A percentile compares a stretch with the other conserved stretches of the same genome.
phyloP scores from a whole-genome alignment of 2,888 invertebrate genomes.

The Drosophila borborema region DNA sequence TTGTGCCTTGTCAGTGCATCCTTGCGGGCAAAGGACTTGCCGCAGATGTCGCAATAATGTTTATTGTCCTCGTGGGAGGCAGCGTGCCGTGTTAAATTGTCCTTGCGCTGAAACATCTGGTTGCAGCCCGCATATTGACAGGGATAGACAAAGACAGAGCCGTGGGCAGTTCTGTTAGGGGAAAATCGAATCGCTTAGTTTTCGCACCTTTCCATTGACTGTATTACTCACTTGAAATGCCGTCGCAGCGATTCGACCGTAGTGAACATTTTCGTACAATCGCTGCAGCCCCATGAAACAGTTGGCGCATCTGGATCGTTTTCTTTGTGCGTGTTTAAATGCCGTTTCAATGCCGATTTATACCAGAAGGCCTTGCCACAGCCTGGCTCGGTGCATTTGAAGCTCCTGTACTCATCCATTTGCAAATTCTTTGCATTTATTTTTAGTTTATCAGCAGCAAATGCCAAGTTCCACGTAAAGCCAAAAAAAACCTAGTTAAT shows the following conservation, averaged over 20 bases:
- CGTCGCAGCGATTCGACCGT: constrained; percentile 47
- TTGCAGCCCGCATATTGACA: constrained; percentile 37
- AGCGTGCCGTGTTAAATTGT: constrained; percentile 43
- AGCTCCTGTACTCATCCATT: constrained; percentile 49
- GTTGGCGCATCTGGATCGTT: constrained; percentile 25
- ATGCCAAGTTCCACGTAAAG: background rate
- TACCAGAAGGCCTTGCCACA: constrained; percentile 57
- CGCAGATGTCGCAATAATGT: constrained; percentile 39
- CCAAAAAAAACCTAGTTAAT: background rate
- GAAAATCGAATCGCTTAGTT: no score
- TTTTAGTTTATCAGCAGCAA: background rate
- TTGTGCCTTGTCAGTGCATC: constrained; percentile 47
- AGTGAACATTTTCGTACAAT: constrained; percentile 37
- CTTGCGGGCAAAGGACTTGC: constrained; percentile 48
- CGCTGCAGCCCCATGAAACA: constrained; percentile 30
- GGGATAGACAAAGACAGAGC: constrained; percentile 30
- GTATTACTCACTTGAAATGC: constrained; percentile 10
- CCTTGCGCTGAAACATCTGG: constrained; percentile 60
- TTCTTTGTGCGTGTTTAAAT: constrained; percentile 26
- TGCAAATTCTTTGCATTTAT: background rate
- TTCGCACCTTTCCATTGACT: background rate
- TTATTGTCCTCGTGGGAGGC: constrained; percentile 43
- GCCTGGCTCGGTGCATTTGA: constrained; percentile 22
- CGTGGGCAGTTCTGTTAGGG: constrained; percentile 40
- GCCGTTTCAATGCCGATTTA: constrained; percentile 43